phyloP scores from a whole-genome alignment of 2,888 invertebrate species.

The Syritta pipiens region DNA sequence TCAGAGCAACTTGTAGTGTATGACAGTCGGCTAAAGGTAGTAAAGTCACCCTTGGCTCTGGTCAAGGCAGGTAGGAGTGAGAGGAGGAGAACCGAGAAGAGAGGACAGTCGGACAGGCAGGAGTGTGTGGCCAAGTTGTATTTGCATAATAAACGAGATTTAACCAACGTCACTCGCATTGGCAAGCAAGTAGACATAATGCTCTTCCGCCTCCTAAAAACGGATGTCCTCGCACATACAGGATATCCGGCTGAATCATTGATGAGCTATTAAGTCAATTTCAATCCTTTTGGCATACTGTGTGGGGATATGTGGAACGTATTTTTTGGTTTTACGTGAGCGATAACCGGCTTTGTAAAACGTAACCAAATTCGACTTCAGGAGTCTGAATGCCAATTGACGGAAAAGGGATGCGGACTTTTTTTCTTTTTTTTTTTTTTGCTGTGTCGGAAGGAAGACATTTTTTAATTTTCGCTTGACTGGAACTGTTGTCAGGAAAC shows the following conservation, averaged over 20 bases:
- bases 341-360: slow-evolving; percentile 1
- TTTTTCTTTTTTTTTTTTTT: too few relatives aligned
- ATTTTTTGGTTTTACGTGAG: slow-evolving; percentile 5
- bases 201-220: slow-evolving; percentile 77
- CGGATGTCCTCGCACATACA: slow-evolving; percentile 78
- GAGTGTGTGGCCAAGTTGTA: slow-evolving; percentile 44
- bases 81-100: too few relatives aligned
- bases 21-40: slow-evolving; percentile 28
- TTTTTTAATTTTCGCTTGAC: too few relatives aligned
- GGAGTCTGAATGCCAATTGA: too few relatives aligned
- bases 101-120: slow-evolving; percentile 4
- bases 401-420: too few relatives aligned
- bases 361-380: slow-evolving; percentile 10
- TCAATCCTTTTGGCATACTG: slow-evolving; percentile 55
- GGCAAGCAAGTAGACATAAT: slow-evolving; percentile 72
- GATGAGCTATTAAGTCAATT: slow-evolving; percentile 79
- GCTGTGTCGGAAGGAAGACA: too few relatives aligned
- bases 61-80: too few relatives aligned
- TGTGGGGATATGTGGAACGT: slow-evolving; percentile 13
- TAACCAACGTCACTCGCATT: slow-evolving; percentile 65
- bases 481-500: too few relatives aligned
- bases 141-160: slow-evolving; percentile 70
- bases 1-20: slow-evolving; percentile 14
- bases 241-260: slow-evolving; percentile 79
- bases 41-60: slow-evolving; percentile 11